Evolutionary conservation across 2,888 invertebrate species (phyloP).

Genomic region (Lepidochitona cinerea): DNA sequence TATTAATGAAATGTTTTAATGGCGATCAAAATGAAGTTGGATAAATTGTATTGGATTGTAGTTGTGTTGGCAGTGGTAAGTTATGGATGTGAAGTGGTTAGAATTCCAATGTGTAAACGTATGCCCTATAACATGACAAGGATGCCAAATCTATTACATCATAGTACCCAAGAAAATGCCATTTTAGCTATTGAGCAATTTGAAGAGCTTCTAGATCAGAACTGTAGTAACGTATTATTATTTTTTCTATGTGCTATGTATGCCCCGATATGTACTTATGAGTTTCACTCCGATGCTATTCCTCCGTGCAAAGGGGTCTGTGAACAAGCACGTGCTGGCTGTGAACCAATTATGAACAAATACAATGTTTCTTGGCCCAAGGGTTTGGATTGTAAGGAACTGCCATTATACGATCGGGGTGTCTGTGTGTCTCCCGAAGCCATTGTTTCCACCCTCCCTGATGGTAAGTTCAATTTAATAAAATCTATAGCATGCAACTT

Average conservation of each 20-base stretch:
- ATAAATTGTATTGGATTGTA: background rate
- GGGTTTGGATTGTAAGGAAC: slow-evolving; percentile 50
- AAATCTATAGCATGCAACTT: no score
- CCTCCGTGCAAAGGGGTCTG: slow-evolving; percentile 65
- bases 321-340: slow-evolving; percentile 51
- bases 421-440: slow-evolving; percentile 62
- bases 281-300: slow-evolving; percentile 57
- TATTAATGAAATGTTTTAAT: no score
- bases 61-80: background rate
- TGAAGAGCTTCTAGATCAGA: slow-evolving; percentile 52
- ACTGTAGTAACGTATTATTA: slow-evolving; percentile 57
- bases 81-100: slow-evolving; percentile 53
- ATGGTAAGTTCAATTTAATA: slow-evolving; percentile 27
- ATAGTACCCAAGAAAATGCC: slow-evolving; percentile 63
- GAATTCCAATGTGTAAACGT: slow-evolving; percentile 55
- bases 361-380: slow-evolving; percentile 64
- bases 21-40: background rate
- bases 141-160: slow-evolving; percentile 64
- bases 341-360: slow-evolving; percentile 59
- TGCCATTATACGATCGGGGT: slow-evolving; percentile 60
- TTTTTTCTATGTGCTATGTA: slow-evolving; percentile 65
- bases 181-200: slow-evolving; percentile 57
- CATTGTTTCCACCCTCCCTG: slow-evolving; percentile 49
- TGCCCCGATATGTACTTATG: slow-evolving; percentile 62
- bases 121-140: slow-evolving; percentile 67